These are phyloP conservation scores for Plectropomus leopardus DNA, from an alignment of 2,113 vertebrate species.

Conservation along the genomic window DNA sequence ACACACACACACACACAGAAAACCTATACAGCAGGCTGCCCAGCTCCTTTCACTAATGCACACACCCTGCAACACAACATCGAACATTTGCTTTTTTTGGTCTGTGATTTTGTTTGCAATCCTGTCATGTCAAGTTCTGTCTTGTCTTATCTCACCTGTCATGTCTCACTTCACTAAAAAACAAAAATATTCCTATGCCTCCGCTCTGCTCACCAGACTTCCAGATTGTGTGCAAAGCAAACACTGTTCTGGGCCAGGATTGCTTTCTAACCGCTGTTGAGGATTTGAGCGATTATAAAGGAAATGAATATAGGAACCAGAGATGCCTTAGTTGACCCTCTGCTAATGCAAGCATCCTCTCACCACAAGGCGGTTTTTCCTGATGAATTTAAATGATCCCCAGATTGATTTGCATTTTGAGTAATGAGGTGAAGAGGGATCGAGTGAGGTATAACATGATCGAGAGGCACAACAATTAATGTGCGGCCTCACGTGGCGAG, in stretches of 20 bases:
- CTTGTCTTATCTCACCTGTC: background rate
- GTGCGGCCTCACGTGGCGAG: slow-evolving; percentile 2
- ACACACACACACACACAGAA: no score
- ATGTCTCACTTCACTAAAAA: no score
- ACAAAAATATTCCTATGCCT: slow-evolving; percentile 29
- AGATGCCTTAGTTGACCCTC: slow-evolving; percentile 58
- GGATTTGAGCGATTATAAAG: slow-evolving; percentile 69
- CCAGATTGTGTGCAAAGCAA: slow-evolving; percentile 68
- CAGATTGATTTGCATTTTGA: slow-evolving; percentile 51
- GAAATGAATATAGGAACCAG: slow-evolving; percentile 62
- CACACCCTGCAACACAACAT: no score
- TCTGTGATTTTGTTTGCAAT: no score
- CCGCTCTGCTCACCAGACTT: slow-evolving; percentile 49
- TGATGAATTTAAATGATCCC: slow-evolving; percentile 52
- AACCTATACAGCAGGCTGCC: no score
- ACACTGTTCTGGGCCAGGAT: slow-evolving; percentile 53
- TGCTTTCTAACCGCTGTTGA: slow-evolving; percentile 66
- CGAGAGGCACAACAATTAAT: slow-evolving; percentile 40
- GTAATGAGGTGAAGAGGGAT: slow-evolving; percentile 52
- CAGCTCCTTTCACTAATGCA: no score
- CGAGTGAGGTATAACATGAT: background rate
- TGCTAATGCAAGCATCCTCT: slow-evolving; percentile 36
- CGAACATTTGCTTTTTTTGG: no score
- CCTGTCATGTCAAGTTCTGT: no score
- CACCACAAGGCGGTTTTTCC: slow-evolving; percentile 25